Evolutionary conservation across 2,888 invertebrate genomes (phyloP), one percentile per base, ranked within the genome.

Genomic region (Netelia melanura): DNA sequence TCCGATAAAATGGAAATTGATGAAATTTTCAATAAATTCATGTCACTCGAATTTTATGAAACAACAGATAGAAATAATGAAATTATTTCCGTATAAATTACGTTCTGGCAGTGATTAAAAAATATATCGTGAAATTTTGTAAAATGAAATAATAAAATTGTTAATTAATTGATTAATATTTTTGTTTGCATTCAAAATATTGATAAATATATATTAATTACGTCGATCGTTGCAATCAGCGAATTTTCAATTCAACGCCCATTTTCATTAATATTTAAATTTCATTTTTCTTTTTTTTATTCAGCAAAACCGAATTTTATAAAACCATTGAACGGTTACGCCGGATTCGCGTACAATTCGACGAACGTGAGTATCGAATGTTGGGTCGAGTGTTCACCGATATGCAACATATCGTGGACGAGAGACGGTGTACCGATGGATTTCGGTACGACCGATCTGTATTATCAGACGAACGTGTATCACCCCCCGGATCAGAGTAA

Each of bases 241-340:
- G 8, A 25, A 25, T n/a, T 17, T 17, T 17, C 17, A 17, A 17
- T 17, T 17, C 17, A 17, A 17, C 3, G 97, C 64, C 97, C 97
- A 14, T 98, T 98, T 11, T 96, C 96, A 85, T 97, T 98, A 65
- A 64, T 52, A 8, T 38, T 44, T 25, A 1, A 10, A 1, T 38
- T n/a, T 21, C 54, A 58, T 44, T 38, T 74, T 44, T 71, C 52
- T 5, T 23, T 71, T 64, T 5, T 23, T 52, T 71, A 87, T 86
- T 88, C 95, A 97, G 98, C 98, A 67, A 97, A 98, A 11, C 98
- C 98, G 3, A 96, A 97, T 85, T 98, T 98, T 94, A 98, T 98
- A 89, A 96, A 97, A 90, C 96, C 97, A 23, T 95, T 98, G 91
- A 96, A 96, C 58, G 97, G 97, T 1, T 98, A 98, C 94, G 97